Evolutionary conservation across 2,888 invertebrate species (phyloP).

Genomic region (Oligia latruncula): DNA sequence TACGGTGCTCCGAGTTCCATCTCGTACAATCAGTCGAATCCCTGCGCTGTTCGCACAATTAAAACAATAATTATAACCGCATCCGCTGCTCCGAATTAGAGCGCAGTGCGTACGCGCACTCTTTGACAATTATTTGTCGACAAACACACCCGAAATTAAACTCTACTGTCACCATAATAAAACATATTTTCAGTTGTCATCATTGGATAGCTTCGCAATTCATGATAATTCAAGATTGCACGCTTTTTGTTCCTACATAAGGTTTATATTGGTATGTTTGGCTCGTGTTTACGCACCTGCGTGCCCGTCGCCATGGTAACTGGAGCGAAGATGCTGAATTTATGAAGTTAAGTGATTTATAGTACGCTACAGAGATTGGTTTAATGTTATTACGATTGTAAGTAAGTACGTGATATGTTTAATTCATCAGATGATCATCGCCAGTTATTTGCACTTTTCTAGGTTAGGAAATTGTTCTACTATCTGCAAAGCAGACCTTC

Average conservation of each 20-base stretch:
- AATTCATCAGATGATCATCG: slow-evolving; percentile 13
- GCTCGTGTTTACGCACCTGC: slow-evolving; percentile 13
- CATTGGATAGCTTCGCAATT: not conserved
- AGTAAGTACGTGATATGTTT: slow-evolving; percentile 10
- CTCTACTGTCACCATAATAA: slow-evolving; percentile 18
- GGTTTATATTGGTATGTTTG: slow-evolving; percentile 14
- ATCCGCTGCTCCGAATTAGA: slow-evolving; percentile 43
- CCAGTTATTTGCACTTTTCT: not conserved
- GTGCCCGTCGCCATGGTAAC: slow-evolving; percentile 63
- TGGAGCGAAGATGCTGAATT: slow-evolving; percentile 69
- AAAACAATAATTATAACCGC: slow-evolving; percentile 57
- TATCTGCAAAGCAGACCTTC: not conserved
- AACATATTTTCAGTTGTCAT: slow-evolving; percentile 16
- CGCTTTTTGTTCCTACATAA: not conserved
- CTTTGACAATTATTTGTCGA: slow-evolving; percentile 52
- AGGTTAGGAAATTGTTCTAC: not conserved
- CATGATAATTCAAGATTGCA: not conserved
- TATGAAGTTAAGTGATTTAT: slow-evolving; percentile 52
- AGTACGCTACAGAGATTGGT: slow-evolving; percentile 37
- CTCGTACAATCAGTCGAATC: slow-evolving; percentile 16
- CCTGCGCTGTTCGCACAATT: slow-evolving; percentile 58
- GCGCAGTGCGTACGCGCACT: slow-evolving; percentile 51
- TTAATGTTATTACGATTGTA: slow-evolving; percentile 20
- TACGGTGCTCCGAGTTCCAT: slow-evolving; percentile 21
- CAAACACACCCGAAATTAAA: slow-evolving; percentile 28